Evolutionary conservation across 2,797 vertebrate species (phyloP).

Genomic region (Euthynnus affinis): DNA sequence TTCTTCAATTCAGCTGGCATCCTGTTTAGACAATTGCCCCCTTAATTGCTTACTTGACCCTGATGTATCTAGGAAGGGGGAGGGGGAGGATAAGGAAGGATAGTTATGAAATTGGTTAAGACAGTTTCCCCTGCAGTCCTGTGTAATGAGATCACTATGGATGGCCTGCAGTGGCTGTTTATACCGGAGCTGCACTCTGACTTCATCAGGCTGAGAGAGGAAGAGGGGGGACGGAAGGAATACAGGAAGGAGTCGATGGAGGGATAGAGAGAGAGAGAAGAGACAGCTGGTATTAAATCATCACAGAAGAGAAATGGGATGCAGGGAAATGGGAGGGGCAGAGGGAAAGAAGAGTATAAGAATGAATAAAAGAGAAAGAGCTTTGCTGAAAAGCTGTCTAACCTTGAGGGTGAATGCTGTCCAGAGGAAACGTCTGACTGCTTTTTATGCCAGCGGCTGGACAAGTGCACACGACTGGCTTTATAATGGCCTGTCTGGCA

Average conservation of each 20-base stretch:
- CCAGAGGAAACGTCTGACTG: slow-evolving; percentile 62
- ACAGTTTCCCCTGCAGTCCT: slow-evolving; percentile 79
- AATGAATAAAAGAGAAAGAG: slow-evolving; percentile 58
- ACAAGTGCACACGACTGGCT: slow-evolving; percentile 63
- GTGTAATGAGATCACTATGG: slow-evolving; percentile 81
- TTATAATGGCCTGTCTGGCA: slow-evolving; percentile 69
- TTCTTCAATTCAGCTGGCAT: slow-evolving; percentile 67
- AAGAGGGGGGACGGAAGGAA: slow-evolving; percentile 7
- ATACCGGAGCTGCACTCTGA: slow-evolving; percentile 71
- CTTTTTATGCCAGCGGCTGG: slow-evolving; percentile 55
- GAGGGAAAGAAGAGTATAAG: slow-evolving; percentile 34
- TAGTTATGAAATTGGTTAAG: slow-evolving; percentile 79
- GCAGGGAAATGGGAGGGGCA: slow-evolving; percentile 46
- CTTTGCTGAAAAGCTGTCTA: slow-evolving; percentile 57
- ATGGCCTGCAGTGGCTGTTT: slow-evolving; percentile 75
- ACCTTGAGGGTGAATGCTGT: slow-evolving; percentile 65
- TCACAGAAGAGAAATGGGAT: slow-evolving; percentile 57
- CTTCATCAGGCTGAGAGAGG: slow-evolving; percentile 67
- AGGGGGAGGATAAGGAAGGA: slow-evolving; percentile 57
- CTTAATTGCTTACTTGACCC: slow-evolving; percentile 84
- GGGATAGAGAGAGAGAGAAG: slow-evolving; percentile 16
- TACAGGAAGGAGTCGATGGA: slow-evolving; percentile 18
- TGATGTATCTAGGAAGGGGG: slow-evolving; percentile 57
- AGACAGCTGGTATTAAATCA: slow-evolving; percentile 72
- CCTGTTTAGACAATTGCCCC: slow-evolving; percentile 74